Base-by-base conservation (phyloP, 1,140 invertebrate species). In the Pteromalus puparum region DNA sequence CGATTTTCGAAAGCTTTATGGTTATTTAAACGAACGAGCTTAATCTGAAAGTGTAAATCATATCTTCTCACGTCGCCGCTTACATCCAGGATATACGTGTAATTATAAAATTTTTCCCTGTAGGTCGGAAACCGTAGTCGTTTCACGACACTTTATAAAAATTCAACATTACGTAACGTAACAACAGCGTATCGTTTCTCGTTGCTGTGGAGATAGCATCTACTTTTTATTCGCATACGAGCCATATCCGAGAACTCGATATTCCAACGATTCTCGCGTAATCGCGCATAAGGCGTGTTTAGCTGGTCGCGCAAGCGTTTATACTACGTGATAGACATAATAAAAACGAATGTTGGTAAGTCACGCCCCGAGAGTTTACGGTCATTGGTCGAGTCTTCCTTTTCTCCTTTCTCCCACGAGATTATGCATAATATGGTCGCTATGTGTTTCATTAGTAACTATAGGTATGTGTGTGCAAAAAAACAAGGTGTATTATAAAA, bases 341-440 rank as follows among this genome's bases (percentile, higher is more conserved):
- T 65, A 79, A 79, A 79, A 79, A 30, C 48, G 76, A 79, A 79
- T 34, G n/a, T 61, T 28, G 76, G 61, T 34, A 79, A 79, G 76
- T 79, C 76, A 79, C 76, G 76, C 76, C 76, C 76, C 53, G 28
- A 13, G 53, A 79, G 48, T 30, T 30, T 15, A 28, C 46, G 61
- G 53, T 67, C 76, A 79, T 79, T 79, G 76, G 76, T 79, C 61
- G 76, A 30, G 26, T 70, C 26, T 70, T 18, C 21, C 9, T 24
- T 70, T 10, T 30, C 26, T 26, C 67, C 30, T 34, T 28, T 26
- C 9, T 26, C 26, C 26, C 15, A 15, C 24, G n/a, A n/a, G n/a
- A n/a, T n/a, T n/a, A 34, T 34, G 24, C 67, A 7, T 21, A 21
- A 61, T 53, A 53, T 61, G 53, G 53, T 61, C 4, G 6, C 53